Conservation (phyloP, 2,113 vertebrate species). For the Neopipo cinnamomea region DNA sequence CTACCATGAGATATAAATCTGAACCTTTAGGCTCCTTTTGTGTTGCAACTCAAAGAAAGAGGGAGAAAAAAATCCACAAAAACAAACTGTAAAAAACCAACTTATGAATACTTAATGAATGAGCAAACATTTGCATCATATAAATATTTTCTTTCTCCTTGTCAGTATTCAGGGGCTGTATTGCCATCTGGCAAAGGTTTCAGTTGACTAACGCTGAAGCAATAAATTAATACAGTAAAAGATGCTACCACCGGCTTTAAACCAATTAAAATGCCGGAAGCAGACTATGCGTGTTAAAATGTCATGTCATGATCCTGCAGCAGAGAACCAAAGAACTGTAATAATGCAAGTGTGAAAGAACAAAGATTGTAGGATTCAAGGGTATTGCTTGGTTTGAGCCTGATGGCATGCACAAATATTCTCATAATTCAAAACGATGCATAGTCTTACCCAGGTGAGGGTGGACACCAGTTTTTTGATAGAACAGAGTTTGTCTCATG, state of each 20-base stretch:
- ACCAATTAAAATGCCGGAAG: conserved; percentile 73
- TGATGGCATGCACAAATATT: background rate
- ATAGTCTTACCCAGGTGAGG: background rate
- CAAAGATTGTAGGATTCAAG: conserved; percentile 21
- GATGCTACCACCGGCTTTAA: conserved; percentile 70
- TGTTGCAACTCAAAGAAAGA: conserved; percentile 31
- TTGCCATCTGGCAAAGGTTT: conserved; percentile 76
- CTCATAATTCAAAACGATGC: background rate
- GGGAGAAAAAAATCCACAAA: background rate
- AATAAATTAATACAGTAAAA: conserved; percentile 79
- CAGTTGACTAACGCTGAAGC: conserved; percentile 72
- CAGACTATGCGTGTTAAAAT: conserved; percentile 67
- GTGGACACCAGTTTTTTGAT: background rate
- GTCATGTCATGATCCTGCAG: conserved; percentile 66
- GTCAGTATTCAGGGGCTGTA: conserved; percentile 61
- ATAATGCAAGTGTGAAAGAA: conserved; percentile 45
- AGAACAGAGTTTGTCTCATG: background rate
- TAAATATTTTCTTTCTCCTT: conserved; percentile 63
- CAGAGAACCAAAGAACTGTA: conserved; percentile 54
- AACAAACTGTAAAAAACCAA: background rate
- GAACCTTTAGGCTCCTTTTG: conserved; percentile 19
- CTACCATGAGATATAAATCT: conserved; percentile 19
- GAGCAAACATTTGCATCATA: conserved; percentile 62
- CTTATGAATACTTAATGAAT: conserved; percentile 70
- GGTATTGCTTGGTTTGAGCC: background rate